Base-by-base conservation (phyloP, 92 coral and sea anemone genomes). In the Zoanthus solanderi region DNA sequence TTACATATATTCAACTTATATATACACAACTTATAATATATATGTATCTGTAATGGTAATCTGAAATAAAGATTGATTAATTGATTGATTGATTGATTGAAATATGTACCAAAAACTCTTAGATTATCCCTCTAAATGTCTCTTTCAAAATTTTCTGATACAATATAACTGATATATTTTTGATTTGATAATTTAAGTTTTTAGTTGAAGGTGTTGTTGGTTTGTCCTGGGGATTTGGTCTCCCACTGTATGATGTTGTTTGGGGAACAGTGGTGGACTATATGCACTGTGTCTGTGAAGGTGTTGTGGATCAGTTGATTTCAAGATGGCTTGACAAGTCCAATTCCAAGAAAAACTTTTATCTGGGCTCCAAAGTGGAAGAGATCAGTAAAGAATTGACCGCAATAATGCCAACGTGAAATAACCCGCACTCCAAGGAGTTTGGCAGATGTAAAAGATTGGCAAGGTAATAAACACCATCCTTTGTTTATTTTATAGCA, bases 181-280 rank as follows among this genome's bases (percentile, higher is more conserved):
- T 71, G 23, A 15, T 12, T 42, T 31, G 68, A 42, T 60, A 17
- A 4, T 48, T 83, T 57, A 30, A 83, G 92, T 47, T 47, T 53
- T 28, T 72, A 53, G 53, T 77, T 29, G 90, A 87, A 29, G 90
- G 86, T 37, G 84, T 87, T 78, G 72, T 76, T 76, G 90, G 90
- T 63, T 34, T 87, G 76, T 87, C 86, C 16, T 87, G 90, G 90
- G 90, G 60, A 76, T 87, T 76, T 87, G 71, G 76, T 7, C 78
- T 87, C 9, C 75, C 69, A 57, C 50, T 42, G 29, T 79, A 53
- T 79, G 85, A 79, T 65, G 85, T 54, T 18, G 23, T 79, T 13
- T 1, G 14, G n/a, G 85, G 75, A 28, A 79, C 75, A 31, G 85
- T 42, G 23, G 85, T 79, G 13, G 85, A 79, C 23, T 79, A 79